Base-by-base conservation (phyloP, 2,797 vertebrate genomes). In the Falco cherrug region DNA sequence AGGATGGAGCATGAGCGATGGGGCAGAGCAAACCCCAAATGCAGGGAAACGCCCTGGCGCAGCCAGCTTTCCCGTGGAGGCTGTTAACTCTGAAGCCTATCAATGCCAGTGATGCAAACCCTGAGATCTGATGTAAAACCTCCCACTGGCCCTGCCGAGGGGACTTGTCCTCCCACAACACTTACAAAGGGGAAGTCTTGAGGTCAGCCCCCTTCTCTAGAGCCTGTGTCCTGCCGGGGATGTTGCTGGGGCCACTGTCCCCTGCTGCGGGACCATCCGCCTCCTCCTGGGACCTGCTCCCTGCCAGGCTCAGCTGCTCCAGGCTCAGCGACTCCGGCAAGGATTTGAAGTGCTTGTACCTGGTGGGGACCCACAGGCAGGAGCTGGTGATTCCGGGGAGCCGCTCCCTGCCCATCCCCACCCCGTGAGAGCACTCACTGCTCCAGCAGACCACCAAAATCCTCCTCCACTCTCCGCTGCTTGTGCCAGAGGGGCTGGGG, bases 331-430 rank as follows among this genome's bases (percentile, higher is more conserved):
- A 93, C 79, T 95, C 97, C 0, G 98, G 98, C 75, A 98, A 96
- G 37, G 98, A 98, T 88, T 98, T 98, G 75, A 98, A 95, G 76
- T 96, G 98, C 89, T 97, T 90, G 94, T 98, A 98, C 81, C 99
- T 99, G 45, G 8, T 9, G 18, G 29, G 11, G 3, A 57, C 14
- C 29, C 16, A 0, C 5, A n/a, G 53, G 28, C 31, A 25, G 35
- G 21, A 54, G 24, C 0, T 0, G 14, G 41, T 15, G 68, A 26
- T 15, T 73, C 6, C 11, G 67, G 74, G 77, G 54, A 65, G 15
- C 2, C 0, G 3, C 28, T 56, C 57, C 6, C 4, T 48, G 39
- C 37, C 28, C 1, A 0, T 5, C 7, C 6, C 11, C 5, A 16
- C 14, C 0, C 33, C 5, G 0, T 0, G 2, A n/a, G 12, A 47